Evolutionary conservation across 2,113 vertebrate genomes (phyloP).

Genomic region (Oryzias curvinotus): DNA sequence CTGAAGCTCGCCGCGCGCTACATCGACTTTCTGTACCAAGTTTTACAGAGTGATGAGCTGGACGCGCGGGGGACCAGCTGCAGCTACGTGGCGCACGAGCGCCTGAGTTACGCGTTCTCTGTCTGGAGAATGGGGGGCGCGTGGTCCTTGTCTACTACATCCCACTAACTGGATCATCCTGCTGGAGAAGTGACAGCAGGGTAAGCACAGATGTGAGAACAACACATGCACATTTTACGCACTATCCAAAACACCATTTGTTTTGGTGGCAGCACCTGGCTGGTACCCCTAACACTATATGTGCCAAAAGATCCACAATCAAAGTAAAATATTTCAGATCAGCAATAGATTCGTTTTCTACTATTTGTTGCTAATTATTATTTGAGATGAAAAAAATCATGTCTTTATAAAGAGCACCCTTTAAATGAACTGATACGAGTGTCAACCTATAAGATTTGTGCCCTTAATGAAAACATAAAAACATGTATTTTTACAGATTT

Average conservation of each 20-base stretch:
- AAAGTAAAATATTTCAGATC: no score
- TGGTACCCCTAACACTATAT: no score
- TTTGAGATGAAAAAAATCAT: no score
- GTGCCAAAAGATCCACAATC: no score
- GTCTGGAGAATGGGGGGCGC: constrained; percentile 99
- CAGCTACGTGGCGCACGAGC: constrained; percentile 97
- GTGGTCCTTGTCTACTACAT: constrained; percentile 95
- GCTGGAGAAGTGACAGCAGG: constrained; percentile 22
- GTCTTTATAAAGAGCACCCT: not conserved
- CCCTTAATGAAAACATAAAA: not conserved
- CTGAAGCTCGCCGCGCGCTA: constrained; percentile 95
- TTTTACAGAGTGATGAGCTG: constrained; percentile 96
- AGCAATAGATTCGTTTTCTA: no score
- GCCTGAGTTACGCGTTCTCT: constrained; percentile 97
- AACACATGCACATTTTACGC: constrained; percentile 32
- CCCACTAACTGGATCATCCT: constrained; percentile 82
- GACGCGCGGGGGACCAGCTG: constrained; percentile 97
- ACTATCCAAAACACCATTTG: not conserved
- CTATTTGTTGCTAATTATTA: no score
- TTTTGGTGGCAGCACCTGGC: no score
- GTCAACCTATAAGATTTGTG: not conserved
- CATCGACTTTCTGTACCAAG: constrained; percentile 98
- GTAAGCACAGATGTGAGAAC: constrained; percentile 37
- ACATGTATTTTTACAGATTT: constrained; percentile 47
- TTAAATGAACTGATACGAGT: not conserved